Percentiles rank a stretch among this genome's conserved stretches.
Conservation (phyloP, 2,888 invertebrate genomes). For the Philopedon plagiatum region DNA sequence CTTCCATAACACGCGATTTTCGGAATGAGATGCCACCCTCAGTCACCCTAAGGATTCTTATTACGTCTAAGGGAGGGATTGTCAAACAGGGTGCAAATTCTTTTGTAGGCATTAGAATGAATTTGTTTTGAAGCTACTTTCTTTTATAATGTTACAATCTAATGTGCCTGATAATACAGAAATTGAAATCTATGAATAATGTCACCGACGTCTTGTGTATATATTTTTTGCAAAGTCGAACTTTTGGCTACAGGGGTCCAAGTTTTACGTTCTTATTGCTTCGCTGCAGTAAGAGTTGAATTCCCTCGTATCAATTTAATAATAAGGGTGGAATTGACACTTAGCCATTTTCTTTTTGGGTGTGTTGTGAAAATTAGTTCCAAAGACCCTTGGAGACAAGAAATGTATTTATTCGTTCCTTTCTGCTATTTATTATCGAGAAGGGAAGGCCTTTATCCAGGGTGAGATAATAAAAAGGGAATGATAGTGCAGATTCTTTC, state of each 20-base stretch:
- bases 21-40: constrained; percentile 21
- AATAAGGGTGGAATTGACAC: constrained; percentile 45
- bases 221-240: too few relatives aligned
- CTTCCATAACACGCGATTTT: constrained; percentile 62
- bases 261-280: background rate
- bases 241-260: too few relatives aligned
- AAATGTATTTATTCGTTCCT: constrained; percentile 36
- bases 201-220: too few relatives aligned
- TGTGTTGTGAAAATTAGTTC: constrained; percentile 37
- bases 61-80: background rate
- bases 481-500: constrained; percentile 18
- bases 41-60: background rate
- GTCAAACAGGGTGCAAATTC: background rate
- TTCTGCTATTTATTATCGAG: constrained; percentile 22
- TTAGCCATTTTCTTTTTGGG: constrained; percentile 29
- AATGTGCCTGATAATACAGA: too few relatives aligned
- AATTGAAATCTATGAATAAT: too few relatives aligned
- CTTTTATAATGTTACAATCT: too few relatives aligned
- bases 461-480: constrained; percentile 28
- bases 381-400: constrained; percentile 44
- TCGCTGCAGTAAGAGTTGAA: background rate
- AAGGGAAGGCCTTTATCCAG: background rate
- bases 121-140: too few relatives aligned
- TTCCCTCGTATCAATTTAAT: constrained; percentile 10
- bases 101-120: background rate